Evolutionary conservation across 2,113 vertebrate species (phyloP).

Genomic region (Morone chrysops): DNA sequence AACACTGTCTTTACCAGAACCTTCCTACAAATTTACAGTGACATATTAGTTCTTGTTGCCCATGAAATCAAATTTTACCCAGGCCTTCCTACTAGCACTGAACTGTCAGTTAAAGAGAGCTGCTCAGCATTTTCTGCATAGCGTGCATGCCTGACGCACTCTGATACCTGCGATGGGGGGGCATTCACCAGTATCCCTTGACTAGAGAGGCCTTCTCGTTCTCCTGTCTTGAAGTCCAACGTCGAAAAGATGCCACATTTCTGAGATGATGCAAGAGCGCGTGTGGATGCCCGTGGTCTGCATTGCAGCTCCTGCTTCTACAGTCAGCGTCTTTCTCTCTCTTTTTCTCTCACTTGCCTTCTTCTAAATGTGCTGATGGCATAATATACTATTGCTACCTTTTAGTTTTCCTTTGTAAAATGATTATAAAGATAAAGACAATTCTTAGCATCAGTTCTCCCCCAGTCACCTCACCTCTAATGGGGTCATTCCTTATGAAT

Average conservation of each 20-base stretch:
- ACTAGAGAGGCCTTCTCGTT: not conserved
- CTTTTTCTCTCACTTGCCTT: constrained; percentile 10
- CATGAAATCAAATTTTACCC: not conserved
- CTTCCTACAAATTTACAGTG: not conserved
- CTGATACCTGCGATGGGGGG: not conserved
- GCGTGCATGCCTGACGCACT: not conserved
- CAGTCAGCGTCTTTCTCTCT: constrained; percentile 60
- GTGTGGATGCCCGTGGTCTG: constrained; percentile 64
- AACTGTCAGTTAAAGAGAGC: not conserved
- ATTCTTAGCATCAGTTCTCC: not conserved
- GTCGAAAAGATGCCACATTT: constrained; percentile 36
- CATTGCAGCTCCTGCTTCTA: constrained; percentile 78
- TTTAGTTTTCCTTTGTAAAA: constrained; percentile 5
- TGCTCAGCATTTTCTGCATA: constrained; percentile 9
- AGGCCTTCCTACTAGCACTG: constrained; percentile 31
- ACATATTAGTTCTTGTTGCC: not conserved
- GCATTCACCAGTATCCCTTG: not conserved
- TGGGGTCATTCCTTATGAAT: constrained; percentile 41
- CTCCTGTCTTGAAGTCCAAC: constrained; percentile 5
- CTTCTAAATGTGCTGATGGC: constrained; percentile 54
- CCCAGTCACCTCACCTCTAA: not conserved
- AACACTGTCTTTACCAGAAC: not conserved
- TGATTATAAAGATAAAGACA: not conserved
- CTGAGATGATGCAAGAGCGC: constrained; percentile 55
- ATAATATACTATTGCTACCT: not conserved